Evolutionary conservation across 2,888 invertebrate genomes (phyloP).

Genomic region (Lapara coniferarum): DNA sequence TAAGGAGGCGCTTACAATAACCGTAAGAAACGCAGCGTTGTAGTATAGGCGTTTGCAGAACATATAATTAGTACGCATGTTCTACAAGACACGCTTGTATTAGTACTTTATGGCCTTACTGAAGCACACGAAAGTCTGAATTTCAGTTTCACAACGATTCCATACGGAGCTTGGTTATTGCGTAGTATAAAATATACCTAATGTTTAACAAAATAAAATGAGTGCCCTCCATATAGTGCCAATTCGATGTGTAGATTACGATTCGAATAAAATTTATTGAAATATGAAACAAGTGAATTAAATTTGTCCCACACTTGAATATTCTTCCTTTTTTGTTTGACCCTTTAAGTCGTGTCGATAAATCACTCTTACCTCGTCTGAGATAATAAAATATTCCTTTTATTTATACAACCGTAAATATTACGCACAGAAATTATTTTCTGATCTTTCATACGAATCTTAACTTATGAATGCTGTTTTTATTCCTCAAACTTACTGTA

Average conservation of each 20-base stretch:
- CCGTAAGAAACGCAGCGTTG: background rate
- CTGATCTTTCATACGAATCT: background rate
- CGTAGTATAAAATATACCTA: slow-evolving; percentile 20
- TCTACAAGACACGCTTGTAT: slow-evolving; percentile 16
- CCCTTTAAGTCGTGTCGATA: background rate
- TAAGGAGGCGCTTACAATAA: background rate
- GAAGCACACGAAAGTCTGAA: slow-evolving; percentile 23
- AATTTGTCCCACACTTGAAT: slow-evolving; percentile 28
- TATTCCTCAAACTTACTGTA: background rate
- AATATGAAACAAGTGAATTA: slow-evolving; percentile 38
- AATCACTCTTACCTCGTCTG: too few species aligned
- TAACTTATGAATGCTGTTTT: background rate
- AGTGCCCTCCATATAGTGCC: slow-evolving; percentile 80
- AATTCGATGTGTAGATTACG: slow-evolving; percentile 54
- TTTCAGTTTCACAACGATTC: slow-evolving; percentile 25
- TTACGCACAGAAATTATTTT: background rate
- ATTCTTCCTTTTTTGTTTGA: slow-evolving; percentile 11
- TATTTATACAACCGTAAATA: too few species aligned
- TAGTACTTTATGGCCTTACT: slow-evolving; percentile 24
- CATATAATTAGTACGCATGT: slow-evolving; percentile 8
- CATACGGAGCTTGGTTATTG: slow-evolving; percentile 27
- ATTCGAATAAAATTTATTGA: slow-evolving; percentile 43
- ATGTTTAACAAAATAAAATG: slow-evolving; percentile 42
- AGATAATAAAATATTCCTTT: too few species aligned
- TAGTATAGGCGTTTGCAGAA: background rate